Conservation (phyloP, 2,888 invertebrate genomes). For the Cerastis rubricosa region DNA sequence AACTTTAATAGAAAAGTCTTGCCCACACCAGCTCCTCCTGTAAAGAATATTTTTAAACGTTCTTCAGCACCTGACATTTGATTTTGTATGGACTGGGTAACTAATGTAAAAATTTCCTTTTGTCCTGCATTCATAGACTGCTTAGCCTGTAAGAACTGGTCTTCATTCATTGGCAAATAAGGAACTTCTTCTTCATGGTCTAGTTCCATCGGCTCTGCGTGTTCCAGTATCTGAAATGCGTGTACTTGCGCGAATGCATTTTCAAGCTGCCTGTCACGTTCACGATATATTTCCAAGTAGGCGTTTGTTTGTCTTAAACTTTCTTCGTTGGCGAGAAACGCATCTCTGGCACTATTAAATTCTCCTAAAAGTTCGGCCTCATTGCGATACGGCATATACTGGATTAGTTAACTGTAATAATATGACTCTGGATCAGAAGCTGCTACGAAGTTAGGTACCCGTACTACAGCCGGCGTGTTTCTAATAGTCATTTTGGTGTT, state of each 20-base stretch:
- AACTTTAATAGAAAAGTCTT: slow-evolving; percentile 61
- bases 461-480: slow-evolving; percentile 55
- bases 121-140: slow-evolving; percentile 46
- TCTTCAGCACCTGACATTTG: slow-evolving; percentile 48
- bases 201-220: slow-evolving; percentile 43
- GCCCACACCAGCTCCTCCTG: slow-evolving; percentile 52
- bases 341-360: slow-evolving; percentile 58
- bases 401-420: slow-evolving; percentile 70
- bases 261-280: slow-evolving; percentile 66
- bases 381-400: slow-evolving; percentile 65
- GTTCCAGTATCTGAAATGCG: slow-evolving; percentile 58
- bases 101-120: slow-evolving; percentile 33
- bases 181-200: slow-evolving; percentile 45
- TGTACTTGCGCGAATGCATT: slow-evolving; percentile 66
- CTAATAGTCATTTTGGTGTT: slow-evolving; percentile 40
- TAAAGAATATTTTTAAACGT: slow-evolving; percentile 52
- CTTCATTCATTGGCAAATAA: slow-evolving; percentile 40
- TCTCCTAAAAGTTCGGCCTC: slow-evolving; percentile 65
- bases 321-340: slow-evolving; percentile 60
- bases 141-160: slow-evolving; percentile 49
- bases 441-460: slow-evolving; percentile 64
- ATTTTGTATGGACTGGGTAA: slow-evolving; percentile 55
- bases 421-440: slow-evolving; percentile 65
- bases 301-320: slow-evolving; percentile 44
- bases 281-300: slow-evolving; percentile 52